Evolutionary conservation across 2,888 invertebrate species (phyloP), one percentile per base, ranked within the genome.

Genomic region (Drosophila peninsularis): DNA sequence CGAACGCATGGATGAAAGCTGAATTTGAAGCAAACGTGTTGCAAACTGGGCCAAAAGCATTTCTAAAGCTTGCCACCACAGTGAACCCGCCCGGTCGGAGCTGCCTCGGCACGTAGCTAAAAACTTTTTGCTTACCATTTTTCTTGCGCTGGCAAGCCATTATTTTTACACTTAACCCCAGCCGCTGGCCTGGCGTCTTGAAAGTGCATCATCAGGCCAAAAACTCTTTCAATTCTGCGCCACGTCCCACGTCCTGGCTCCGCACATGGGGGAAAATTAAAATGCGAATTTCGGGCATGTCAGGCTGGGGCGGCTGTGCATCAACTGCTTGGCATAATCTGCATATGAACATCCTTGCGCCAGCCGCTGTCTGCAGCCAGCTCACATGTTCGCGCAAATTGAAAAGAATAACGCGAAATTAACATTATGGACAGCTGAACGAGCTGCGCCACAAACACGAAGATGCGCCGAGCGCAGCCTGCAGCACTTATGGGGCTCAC

Each of bases 51-150:
- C 75, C 85, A 85, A 75, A 78, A 87, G 65, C 67, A 85, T 74
- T 84, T 76, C 67, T 50, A 64, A 71, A 68, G 80, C 65, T 45
- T 39, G 63, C 47, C 78, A 61, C 61, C 72, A 57, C 70, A 70
- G 68, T 63, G 69, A 36, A 39, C 32, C 19, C 19, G 54, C 53
- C 42, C 65, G 58, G 24, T 24, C 5, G 24, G 3, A 5, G 56
- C 74, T 76, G 27, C 45, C 45, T 30, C 74, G 86, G 68, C 72
- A 82, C 77, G 86, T 88, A 85, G 88, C 77, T 82, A 69, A 79
- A 75, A 88, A 88, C 58, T 83, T 88, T 88, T 88, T 80, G 82
- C 68, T 87, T 69, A 72, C 63, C 68, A 85, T 85, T 88, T 83
- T 85, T 88, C 86, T 80, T 82, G 76, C 69, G 76, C 64, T 88